phyloP scores from a whole-genome alignment of 2,113 vertebrate species.

The Pseudorasbora parva region DNA sequence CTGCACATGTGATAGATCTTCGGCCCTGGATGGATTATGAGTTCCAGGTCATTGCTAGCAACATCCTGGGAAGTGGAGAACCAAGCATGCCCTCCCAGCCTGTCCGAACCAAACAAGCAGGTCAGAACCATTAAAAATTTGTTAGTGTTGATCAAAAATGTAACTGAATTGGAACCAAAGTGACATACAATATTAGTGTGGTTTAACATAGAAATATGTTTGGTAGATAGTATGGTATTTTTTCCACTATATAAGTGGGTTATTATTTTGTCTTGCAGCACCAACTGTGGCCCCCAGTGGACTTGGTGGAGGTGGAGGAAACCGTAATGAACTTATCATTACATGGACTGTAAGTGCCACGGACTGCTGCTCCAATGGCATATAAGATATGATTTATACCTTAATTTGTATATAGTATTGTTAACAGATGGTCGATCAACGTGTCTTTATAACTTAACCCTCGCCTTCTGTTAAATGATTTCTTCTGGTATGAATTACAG shows the following conservation, averaged over 20 bases:
- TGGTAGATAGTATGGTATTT: background rate
- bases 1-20: conserved; percentile 85
- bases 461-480: background rate
- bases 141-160: background rate
- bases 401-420: background rate
- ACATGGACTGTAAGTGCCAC: conserved; percentile 89
- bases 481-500: conserved; percentile 66
- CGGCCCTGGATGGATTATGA: conserved; percentile 97
- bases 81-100: conserved; percentile 88
- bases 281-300: conserved; percentile 94
- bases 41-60: conserved; percentile 92
- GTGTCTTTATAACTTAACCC: background rate
- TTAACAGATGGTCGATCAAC: background rate
- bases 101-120: conserved; percentile 90
- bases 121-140: conserved; percentile 67
- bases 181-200: background rate
- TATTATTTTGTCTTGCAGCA: conserved; percentile 71
- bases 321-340: conserved; percentile 88
- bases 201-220: background rate
- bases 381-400: background rate
- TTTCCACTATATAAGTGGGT: background rate
- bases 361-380: background rate
- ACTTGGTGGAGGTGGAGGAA: conserved; percentile 91
- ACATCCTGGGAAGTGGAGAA: conserved; percentile 92
- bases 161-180: background rate